Percentiles rank a stretch among this genome's conserved stretches.
Evolutionary conservation across 2,113 vertebrate genomes (phyloP).

Genomic region (Emydocephalus ijimae): DNA sequence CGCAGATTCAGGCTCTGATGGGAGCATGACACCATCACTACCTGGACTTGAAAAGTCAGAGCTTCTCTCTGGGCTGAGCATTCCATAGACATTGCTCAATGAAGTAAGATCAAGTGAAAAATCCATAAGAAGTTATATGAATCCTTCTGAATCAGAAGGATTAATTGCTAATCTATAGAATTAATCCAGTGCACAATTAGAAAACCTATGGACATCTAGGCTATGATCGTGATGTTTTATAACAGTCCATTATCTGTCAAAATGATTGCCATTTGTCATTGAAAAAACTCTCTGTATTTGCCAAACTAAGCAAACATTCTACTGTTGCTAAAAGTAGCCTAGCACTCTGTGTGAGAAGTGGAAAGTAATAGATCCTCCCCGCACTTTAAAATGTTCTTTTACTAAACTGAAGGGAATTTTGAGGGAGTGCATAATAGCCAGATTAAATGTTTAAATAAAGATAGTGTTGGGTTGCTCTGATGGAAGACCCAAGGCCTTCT

Average conservation of each 20-base stretch:
- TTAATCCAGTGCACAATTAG: background rate
- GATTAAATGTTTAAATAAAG: background rate
- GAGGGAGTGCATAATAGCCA: background rate
- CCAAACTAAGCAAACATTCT: background rate
- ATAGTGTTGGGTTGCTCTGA: background rate
- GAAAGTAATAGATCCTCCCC: background rate
- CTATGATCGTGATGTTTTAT: background rate
- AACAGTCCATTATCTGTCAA: background rate
- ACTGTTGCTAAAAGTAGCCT: background rate
- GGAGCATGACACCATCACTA: background rate
- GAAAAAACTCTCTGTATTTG: background rate
- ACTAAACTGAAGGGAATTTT: background rate
- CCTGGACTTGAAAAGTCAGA: background rate
- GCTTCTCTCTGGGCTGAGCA: background rate
- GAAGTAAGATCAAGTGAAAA: background rate
- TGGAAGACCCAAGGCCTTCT: background rate
- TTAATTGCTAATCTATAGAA: background rate
- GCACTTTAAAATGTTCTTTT: background rate
- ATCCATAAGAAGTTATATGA: background rate
- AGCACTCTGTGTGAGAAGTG: background rate
- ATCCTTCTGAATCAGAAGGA: background rate
- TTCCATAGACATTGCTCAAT: background rate
- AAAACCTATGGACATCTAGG: background rate
- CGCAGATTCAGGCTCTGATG: no score
- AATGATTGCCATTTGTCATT: background rate